Conservation (phyloP, 2,113 vertebrate genomes). For the Theristicus caerulescens region DNA sequence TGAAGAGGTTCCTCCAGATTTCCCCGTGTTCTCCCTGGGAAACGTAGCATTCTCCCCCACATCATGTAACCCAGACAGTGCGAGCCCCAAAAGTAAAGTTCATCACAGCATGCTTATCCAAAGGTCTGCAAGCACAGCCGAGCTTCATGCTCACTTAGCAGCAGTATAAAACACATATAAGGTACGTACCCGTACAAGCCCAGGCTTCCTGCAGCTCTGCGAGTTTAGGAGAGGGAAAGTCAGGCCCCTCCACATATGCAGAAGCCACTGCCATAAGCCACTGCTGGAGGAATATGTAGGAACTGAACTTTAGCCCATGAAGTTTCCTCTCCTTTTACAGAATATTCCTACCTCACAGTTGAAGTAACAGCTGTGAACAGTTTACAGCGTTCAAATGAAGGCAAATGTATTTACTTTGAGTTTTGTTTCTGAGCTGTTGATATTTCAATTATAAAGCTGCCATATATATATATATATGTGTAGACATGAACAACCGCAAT, state of each 20-base stretch:
- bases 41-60: rapidly evolving
- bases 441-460: constrained; percentile 21
- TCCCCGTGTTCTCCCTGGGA: rapidly evolving
- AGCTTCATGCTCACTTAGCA: not conserved
- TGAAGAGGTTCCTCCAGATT: not conserved
- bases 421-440: constrained; percentile 11
- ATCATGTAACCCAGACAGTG: not conserved
- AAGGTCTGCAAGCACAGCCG: not conserved
- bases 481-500: not conserved
- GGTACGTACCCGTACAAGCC: rapidly evolving
- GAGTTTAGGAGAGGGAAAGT: not conserved
- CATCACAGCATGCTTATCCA: not conserved
- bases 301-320: not conserved
- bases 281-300: not conserved
- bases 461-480: not conserved
- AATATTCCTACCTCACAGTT: not conserved
- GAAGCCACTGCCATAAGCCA: not conserved
- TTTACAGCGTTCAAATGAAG: not conserved
- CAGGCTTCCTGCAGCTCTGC: not conserved
- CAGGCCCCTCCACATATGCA: not conserved
- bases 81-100: not conserved
- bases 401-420: not conserved
- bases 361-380: constrained; percentile 20
- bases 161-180: not conserved
- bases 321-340: not conserved